phyloP scores from a whole-genome alignment of 2,797 vertebrate species.

The Crocodylus rhombifer region DNA sequence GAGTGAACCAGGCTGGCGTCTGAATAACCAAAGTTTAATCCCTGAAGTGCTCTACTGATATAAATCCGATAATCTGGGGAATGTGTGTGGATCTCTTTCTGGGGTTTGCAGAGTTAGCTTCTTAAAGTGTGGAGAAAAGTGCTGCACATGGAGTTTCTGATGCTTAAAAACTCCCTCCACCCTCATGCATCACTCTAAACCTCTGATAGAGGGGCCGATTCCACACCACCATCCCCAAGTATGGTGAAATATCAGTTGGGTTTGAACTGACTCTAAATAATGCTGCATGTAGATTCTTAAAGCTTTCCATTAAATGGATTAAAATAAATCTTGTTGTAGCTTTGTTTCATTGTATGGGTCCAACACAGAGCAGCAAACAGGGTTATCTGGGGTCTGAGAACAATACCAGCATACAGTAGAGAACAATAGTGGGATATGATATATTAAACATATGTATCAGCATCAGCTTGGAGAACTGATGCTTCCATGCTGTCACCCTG shows the following conservation, averaged over 20 bases:
- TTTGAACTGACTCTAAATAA: slow-evolving; percentile 69
- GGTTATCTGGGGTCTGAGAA: slow-evolving; percentile 53
- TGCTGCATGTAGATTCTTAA: slow-evolving; percentile 52
- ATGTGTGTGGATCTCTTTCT: neutral
- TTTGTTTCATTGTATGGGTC: slow-evolving; percentile 35
- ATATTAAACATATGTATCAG: slow-evolving; percentile 9
- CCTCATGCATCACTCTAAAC: neutral
- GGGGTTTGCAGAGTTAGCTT: neutral
- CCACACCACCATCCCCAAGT: neutral
- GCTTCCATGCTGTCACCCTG: neutral
- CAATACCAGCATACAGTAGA: neutral
- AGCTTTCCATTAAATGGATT: slow-evolving; percentile 61
- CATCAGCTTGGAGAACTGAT: neutral
- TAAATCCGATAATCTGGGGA: neutral
- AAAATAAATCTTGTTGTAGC: slow-evolving; percentile 61
- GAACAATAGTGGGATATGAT: neutral
- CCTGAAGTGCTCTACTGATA: neutral
- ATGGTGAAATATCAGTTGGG: neutral
- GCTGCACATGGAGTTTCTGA: neutral
- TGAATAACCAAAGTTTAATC: neutral
- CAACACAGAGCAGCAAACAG: neutral
- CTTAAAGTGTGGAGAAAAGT: neutral
- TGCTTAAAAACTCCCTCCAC: slow-evolving; percentile 1
- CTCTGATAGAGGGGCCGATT: slow-evolving; percentile 49
- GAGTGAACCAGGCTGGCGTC: neutral